Base-by-base conservation (phyloP, 2,113 vertebrate species). In the Mirounga angustirostris region DNA sequence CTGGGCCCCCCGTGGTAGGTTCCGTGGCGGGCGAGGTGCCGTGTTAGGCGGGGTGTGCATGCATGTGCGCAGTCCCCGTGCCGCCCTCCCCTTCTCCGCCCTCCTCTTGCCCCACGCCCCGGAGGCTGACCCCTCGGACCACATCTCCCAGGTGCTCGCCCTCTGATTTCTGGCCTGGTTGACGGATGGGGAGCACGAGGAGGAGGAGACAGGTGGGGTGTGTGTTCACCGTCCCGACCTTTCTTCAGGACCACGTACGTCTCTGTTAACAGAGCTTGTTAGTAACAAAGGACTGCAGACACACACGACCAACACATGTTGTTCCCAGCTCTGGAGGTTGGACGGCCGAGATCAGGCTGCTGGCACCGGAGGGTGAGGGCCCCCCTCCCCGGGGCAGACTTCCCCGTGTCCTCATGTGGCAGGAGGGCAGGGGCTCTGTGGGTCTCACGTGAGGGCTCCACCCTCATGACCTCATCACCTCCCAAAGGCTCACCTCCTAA, bases 141-240 rank as follows among this genome's bases (percentile, higher is more conserved):
- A n/a, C 3, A 1, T n/a, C 78, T 33, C 10, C 30, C 2, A 2
- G 50, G 33, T 21, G 8, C 33, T 24, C 0, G 21, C 33, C 2
- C 54, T 58, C 6, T 8, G 54, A 14, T 15, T 36, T 58, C 54
- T 81, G 79, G 56, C 79, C 2, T 7, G 36, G 12, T 36, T 26
- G n/a, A 22, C 7, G 3, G 36, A 0, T 40, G 79, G 13, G n/a
- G 36, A 81, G 21, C 13, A 15, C 21, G 0, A 24, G 79, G 52
- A 36, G 50, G 50, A 56, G 79, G 54, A 24, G n/a, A 24, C n/a
- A 1, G 21, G n/a, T 16, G 13, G 54, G 21, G n/a, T 5, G 4
- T 40, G 22, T 15, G 52, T 58, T 58, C 13, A 0, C 21, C 1
- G 21, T n/a, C 22, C 79, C 21, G 33, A 36, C 79, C 33, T 36